Evolutionary conservation across 1,140 invertebrate species (phyloP).

Genomic region (Marisa cornuarietis): DNA sequence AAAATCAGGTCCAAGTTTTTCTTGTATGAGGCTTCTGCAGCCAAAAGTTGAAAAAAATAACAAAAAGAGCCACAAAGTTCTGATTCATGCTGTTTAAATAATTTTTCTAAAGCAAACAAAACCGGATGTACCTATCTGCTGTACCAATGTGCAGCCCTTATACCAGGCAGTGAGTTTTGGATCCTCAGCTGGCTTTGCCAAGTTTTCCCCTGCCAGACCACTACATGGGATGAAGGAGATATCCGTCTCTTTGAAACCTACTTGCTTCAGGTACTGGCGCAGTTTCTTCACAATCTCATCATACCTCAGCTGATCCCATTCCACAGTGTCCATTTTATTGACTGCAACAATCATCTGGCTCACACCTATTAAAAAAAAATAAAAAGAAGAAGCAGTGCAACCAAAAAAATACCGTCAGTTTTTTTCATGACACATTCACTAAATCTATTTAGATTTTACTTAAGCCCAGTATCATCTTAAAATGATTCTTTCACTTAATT

Average conservation of each 20-base stretch:
- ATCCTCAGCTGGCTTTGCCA: slow-evolving; percentile 77
- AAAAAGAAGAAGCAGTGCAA: background rate
- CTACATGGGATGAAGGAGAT: slow-evolving; percentile 94
- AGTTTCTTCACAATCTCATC: slow-evolving; percentile 87
- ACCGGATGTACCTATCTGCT: slow-evolving; percentile 78
- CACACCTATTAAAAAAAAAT: slow-evolving; percentile 71
- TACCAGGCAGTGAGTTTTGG: slow-evolving; percentile 83
- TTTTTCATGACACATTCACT: background rate
- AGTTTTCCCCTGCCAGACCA: slow-evolving; percentile 92
- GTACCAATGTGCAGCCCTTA: slow-evolving; percentile 79
- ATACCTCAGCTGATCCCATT: slow-evolving; percentile 78
- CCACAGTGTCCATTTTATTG: slow-evolving; percentile 70
- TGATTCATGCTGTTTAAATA: no score
- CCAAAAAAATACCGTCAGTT: background rate
- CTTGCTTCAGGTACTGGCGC: slow-evolving; percentile 86
- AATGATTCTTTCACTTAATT: no score
- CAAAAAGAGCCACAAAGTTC: no score
- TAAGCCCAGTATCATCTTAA: no score
- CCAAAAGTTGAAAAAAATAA: no score
- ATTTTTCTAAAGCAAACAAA: no score
- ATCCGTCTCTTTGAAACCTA: slow-evolving; percentile 90
- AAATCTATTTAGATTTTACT: background rate
- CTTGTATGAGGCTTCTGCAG: no score
- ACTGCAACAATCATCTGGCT: slow-evolving; percentile 77
- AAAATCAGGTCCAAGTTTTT: no score